phyloP scores from a whole-genome alignment of 2,797 vertebrate species.

The Spizella passerina region DNA sequence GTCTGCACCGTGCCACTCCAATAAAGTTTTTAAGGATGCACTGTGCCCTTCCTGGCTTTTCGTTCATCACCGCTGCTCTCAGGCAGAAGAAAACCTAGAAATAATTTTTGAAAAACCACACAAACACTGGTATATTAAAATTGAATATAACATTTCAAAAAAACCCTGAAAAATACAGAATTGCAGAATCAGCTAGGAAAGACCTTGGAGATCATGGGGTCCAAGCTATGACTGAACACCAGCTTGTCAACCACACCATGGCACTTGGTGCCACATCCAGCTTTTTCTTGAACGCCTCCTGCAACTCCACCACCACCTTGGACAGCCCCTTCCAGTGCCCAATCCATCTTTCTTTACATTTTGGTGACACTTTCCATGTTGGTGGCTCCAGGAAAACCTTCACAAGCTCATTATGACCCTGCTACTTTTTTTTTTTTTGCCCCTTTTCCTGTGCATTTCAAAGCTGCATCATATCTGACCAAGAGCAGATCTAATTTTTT shows the following conservation, averaged over 20 bases:
- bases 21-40: slow-evolving; percentile 37
- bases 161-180: neutral
- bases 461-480: rapidly evolving
- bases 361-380: neutral
- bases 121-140: rapidly evolving
- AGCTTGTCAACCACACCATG: neutral
- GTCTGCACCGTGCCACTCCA: slow-evolving; percentile 39
- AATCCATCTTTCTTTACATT: neutral
- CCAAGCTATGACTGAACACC: neutral
- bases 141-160: neutral
- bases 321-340: neutral
- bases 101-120: rapidly evolving
- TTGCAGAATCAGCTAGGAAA: too few species aligned
- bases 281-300: neutral
- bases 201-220: neutral
- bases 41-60: neutral
- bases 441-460: neutral
- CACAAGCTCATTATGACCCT: rapidly evolving
- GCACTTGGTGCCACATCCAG: neutral
- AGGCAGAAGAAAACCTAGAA: neutral
- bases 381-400: neutral
- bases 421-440: neutral
- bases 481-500: too few species aligned
- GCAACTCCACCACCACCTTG: neutral
- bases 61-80: neutral